Evolutionary conservation across 2,113 vertebrate species (phyloP).

Genomic region (Melanocharis versteri): DNA sequence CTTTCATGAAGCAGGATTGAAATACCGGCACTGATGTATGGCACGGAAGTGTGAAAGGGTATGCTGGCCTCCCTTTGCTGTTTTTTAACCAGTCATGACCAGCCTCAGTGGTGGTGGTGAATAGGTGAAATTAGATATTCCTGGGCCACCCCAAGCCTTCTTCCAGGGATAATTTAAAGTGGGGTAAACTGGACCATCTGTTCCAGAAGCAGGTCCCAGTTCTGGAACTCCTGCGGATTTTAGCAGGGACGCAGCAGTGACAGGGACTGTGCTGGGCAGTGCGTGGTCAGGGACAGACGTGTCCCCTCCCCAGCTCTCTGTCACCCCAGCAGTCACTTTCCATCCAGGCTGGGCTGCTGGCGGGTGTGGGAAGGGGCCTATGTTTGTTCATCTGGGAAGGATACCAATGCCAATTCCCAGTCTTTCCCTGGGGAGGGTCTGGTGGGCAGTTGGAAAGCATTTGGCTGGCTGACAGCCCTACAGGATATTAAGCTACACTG

Average conservation of each 20-base stretch:
- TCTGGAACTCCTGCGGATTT: background rate
- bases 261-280: accelerated
- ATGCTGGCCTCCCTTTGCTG: background rate
- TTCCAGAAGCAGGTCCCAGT: background rate
- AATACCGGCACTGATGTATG: background rate
- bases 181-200: background rate
- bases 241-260: background rate
- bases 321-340: background rate
- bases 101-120: background rate
- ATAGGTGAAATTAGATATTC: background rate
- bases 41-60: background rate
- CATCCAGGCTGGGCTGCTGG: background rate
- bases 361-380: accelerated
- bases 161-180: background rate
- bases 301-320: background rate
- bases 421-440: background rate
- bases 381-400: background rate
- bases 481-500: background rate
- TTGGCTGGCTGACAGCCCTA: background rate
- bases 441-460: background rate
- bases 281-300: accelerated
- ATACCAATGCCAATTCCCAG: background rate
- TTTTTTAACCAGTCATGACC: background rate
- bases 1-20: background rate
- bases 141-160: background rate